These are phyloP conservation scores for Henricia sp. DNA, from an alignment of 53 echinoderm and acorn worm genomes.

Conservation along the genomic window DNA sequence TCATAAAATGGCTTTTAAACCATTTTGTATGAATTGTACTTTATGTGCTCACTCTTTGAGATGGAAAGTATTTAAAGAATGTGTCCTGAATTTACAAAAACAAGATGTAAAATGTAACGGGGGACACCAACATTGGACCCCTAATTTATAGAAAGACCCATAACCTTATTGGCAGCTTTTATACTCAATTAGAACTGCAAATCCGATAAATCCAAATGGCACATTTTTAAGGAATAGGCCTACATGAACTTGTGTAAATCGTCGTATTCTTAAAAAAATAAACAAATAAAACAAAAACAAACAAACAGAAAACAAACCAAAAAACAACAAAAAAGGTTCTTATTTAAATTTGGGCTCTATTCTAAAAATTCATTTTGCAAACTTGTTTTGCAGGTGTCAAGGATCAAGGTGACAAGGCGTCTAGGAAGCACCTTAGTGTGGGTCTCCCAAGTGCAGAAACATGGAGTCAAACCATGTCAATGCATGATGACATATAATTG, in stretches of 20 bases:
- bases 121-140: too few species aligned
- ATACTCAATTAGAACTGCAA: neutral
- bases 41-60: too few species aligned
- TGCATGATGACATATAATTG: slow-evolving; percentile 24
- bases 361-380: neutral
- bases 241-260: neutral
- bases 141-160: too few species aligned
- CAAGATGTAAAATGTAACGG: too few species aligned
- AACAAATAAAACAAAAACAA: neutral
- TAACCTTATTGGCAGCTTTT: too few species aligned
- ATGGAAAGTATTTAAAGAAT: too few species aligned
- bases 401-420: slow-evolving; percentile 17
- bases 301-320: too few species aligned
- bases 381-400: slow-evolving; percentile 15
- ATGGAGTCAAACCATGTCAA: slow-evolving; percentile 11
- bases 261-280: neutral
- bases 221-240: neutral
- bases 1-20: too few species aligned
- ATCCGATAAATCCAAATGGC: neutral
- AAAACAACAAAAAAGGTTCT: neutral
- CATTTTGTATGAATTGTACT: too few species aligned
- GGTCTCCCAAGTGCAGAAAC: slow-evolving; percentile 2
- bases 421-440: neutral
- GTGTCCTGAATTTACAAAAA: too few species aligned
- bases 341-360: neutral